These are phyloP conservation scores for Phalacrocorax carbo DNA, from an alignment of 2,113 vertebrate species.

Conservation along the genomic window DNA sequence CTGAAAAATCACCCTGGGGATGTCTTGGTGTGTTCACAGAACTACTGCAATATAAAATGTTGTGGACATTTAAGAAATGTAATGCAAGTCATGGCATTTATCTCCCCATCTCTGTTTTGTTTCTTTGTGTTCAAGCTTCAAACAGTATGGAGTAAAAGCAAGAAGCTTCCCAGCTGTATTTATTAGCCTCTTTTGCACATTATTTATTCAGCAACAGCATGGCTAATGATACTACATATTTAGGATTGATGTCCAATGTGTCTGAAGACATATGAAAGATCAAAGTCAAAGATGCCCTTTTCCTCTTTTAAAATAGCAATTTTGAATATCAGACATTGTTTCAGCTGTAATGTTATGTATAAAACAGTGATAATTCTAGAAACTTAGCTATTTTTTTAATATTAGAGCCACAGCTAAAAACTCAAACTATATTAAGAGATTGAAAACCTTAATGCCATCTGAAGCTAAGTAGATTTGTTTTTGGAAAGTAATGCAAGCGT, in stretches of 20 bases:
- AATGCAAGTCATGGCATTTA: neutral
- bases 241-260: neutral
- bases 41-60: neutral
- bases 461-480: neutral
- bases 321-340: neutral
- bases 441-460: neutral
- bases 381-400: neutral
- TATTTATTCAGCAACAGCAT: neutral
- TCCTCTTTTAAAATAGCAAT: neutral
- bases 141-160: neutral
- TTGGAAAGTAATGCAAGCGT: neutral
- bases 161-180: neutral
- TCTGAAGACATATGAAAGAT: neutral
- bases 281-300: neutral
- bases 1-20: neutral
- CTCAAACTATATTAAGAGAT: neutral
- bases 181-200: neutral
- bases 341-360: neutral
- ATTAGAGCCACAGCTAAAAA: neutral
- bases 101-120: neutral
- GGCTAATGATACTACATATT: neutral
- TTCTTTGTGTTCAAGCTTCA: neutral
- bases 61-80: neutral
- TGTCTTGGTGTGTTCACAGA: fast-evolving
- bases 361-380: neutral